Percentiles rank a stretch among this genome's conserved stretches.
Conservation (phyloP, 2,797 vertebrate species). For the Amazonetta brasiliensis region DNA sequence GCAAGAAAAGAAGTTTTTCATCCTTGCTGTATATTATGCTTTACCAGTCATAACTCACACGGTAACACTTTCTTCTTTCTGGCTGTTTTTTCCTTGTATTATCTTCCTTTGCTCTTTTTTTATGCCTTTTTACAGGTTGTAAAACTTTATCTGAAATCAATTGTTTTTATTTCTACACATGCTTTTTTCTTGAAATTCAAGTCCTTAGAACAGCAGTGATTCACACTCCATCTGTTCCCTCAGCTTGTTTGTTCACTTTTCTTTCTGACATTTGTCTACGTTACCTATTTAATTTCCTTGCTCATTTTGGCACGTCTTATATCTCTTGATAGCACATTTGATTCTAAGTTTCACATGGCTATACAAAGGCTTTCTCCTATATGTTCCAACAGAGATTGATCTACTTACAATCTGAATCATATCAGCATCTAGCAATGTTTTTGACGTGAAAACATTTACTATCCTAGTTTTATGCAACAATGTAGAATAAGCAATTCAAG, state of each 20-base stretch:
- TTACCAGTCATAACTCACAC: not conserved
- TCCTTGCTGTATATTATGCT: not conserved
- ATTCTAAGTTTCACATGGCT: not conserved
- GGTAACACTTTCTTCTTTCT: not conserved
- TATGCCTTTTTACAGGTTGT: not conserved
- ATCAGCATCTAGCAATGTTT: not conserved
- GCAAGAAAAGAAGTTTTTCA: not conserved
- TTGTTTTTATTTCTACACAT: not conserved
- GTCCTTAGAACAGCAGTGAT: conserved; percentile 29
- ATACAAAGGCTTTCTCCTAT: not conserved
- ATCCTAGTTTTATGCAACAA: not conserved
- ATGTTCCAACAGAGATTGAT: not conserved
- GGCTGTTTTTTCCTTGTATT: not conserved
- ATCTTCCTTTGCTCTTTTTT: not conserved
- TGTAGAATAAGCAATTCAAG: not conserved
- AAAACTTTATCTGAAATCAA: not conserved
- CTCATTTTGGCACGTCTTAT: conserved; percentile 43
- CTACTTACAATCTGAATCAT: not conserved
- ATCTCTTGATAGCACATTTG: not conserved
- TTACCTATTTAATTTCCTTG: conserved; percentile 13
- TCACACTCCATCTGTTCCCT: conserved; percentile 30
- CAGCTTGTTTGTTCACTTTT: conserved; percentile 39
- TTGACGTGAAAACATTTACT: not conserved
- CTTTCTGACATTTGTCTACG: not conserved
- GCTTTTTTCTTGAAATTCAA: not conserved